These are phyloP conservation scores for Leucania comma DNA, from an alignment of 2,888 invertebrate genomes.

Conservation along the genomic window DNA sequence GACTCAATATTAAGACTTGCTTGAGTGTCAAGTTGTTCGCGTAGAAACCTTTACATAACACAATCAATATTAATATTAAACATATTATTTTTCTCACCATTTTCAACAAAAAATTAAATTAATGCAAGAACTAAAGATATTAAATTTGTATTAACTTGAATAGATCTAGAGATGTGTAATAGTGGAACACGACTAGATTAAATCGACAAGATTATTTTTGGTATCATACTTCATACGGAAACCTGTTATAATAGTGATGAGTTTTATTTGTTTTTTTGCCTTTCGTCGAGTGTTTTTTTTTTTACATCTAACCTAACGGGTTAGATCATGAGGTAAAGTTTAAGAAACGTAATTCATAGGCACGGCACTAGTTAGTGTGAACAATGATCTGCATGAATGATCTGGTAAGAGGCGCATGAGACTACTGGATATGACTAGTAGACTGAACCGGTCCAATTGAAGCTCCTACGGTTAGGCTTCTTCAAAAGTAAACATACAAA, in stretches of 20 bases:
- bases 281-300: no score
- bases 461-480: no score
- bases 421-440: no score
- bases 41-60: conserved; percentile 5
- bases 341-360: no score
- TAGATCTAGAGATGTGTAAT: neutral
- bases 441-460: no score
- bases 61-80: conserved; percentile 11
- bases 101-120: neutral
- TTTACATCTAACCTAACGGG: no score
- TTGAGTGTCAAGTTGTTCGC: conserved; percentile 34
- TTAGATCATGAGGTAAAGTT: no score
- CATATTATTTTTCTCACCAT: neutral
- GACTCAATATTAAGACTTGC: conserved; percentile 58
- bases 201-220: neutral
- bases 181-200: neutral
- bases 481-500: no score
- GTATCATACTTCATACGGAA: neutral
- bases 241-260: neutral
- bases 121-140: neutral
- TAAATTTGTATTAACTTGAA: neutral
- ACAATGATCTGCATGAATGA: no score
- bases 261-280: no score
- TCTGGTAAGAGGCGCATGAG: no score
- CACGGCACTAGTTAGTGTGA: no score